These are phyloP conservation scores for Triplophysa bombifrons DNA, from an alignment of 2,797 vertebrate genomes.

Conservation along the genomic window DNA sequence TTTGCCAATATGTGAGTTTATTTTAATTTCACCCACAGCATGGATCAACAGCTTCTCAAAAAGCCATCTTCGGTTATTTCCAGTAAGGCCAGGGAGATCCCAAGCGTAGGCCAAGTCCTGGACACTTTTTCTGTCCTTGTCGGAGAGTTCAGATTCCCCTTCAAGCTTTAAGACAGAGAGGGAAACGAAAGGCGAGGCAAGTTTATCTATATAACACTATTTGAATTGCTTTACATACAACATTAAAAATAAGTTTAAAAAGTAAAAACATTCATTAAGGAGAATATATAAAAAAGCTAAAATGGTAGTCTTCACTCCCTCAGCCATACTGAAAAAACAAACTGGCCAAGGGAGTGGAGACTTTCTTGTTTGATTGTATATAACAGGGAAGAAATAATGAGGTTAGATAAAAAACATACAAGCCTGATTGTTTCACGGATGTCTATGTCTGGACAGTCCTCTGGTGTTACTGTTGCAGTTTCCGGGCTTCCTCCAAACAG, in stretches of 20 bases:
- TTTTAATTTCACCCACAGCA: constrained; percentile 24
- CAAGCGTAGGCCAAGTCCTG: constrained; percentile 44
- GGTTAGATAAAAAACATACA: constrained; percentile 29
- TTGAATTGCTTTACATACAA: too few species aligned
- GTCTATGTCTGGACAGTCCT: constrained; percentile 43
- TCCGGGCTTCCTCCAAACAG: constrained; percentile 35
- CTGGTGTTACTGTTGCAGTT: constrained; percentile 28
- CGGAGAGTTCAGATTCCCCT: constrained; percentile 35
- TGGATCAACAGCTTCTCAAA: constrained; percentile 54
- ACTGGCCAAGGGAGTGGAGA: too few species aligned
- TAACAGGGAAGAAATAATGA: too few species aligned
- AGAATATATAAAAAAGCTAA: too few species aligned
- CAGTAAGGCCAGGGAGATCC: constrained; percentile 49
- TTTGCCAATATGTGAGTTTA: too few species aligned
- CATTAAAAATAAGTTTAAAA: too few species aligned
- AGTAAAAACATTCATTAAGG: too few species aligned
- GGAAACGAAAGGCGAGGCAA: too few species aligned
- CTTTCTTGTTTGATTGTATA: too few species aligned
- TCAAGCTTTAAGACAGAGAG: constrained; percentile 39
- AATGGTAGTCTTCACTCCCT: too few species aligned
- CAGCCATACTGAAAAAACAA: too few species aligned
- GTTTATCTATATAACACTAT: too few species aligned
- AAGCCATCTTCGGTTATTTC: constrained; percentile 50
- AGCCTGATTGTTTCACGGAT: constrained; percentile 38
- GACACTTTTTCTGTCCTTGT: constrained; percentile 26